phyloP scores from a whole-genome alignment of 1,140 invertebrate genomes.

The Halyomorpha halys region DNA sequence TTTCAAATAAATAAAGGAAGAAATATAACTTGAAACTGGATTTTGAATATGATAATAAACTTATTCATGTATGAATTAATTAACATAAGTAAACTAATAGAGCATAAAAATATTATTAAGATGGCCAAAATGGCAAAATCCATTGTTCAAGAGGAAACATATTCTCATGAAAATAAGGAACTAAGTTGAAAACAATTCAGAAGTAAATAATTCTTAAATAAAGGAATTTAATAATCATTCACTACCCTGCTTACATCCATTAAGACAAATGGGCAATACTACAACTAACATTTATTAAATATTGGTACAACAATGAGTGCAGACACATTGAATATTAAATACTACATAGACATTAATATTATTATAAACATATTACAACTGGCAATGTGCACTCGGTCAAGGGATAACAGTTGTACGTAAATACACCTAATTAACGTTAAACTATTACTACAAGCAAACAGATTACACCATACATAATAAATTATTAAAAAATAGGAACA shows the following conservation, averaged over 20 bases:
- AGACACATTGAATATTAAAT: not conserved
- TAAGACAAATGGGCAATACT: constrained; percentile 6
- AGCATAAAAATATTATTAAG: too few relatives aligned
- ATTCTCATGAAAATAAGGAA: too few relatives aligned
- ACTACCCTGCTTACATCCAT: constrained; percentile 12
- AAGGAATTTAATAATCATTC: not conserved
- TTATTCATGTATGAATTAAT: too few relatives aligned
- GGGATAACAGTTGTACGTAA: not conserved
- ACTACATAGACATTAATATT: constrained; percentile 3
- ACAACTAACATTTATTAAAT: not conserved
- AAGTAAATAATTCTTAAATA: not conserved
- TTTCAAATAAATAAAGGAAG: too few relatives aligned
- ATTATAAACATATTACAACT: not conserved
- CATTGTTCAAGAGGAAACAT: too few relatives aligned
- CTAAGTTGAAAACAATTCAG: too few relatives aligned
- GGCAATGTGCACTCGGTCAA: not conserved
- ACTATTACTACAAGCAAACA: not conserved
- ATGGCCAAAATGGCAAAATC: too few relatives aligned
- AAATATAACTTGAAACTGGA: too few relatives aligned
- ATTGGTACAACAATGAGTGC: constrained; percentile 7
- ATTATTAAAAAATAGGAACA: constrained; percentile 9
- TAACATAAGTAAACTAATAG: too few relatives aligned
- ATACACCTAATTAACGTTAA: not conserved
- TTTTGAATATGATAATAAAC: too few relatives aligned
- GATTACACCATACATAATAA: not conserved